phyloP scores from a whole-genome alignment of 1,140 invertebrate species.

The Hydropsyche tenuis region DNA sequence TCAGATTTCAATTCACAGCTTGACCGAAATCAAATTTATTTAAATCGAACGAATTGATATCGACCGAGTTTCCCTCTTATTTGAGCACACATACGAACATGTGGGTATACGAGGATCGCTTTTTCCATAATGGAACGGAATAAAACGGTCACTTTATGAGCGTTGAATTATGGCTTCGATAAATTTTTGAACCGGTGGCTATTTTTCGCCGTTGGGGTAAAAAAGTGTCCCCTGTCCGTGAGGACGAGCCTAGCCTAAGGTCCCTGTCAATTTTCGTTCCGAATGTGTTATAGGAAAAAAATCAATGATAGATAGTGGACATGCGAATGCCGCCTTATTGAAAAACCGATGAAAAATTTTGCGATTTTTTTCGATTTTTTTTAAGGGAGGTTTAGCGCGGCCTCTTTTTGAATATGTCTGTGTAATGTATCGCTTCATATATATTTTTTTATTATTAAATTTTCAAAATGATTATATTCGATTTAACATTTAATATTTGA shows the following conservation, averaged over 20 bases:
- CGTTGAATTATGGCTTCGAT: slow-evolving; percentile 31
- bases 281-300: slow-evolving; percentile 4
- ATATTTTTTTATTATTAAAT: too few species aligned
- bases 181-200: slow-evolving; percentile 34
- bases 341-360: slow-evolving; percentile 26
- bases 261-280: slow-evolving; percentile 12
- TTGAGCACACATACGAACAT: background rate
- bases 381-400: too few species aligned
- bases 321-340: slow-evolving; percentile 11
- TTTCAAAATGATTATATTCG: too few species aligned
- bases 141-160: slow-evolving; percentile 36
- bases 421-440: too few species aligned
- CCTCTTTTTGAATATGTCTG: too few species aligned
- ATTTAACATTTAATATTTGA: too few species aligned
- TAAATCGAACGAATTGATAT: too few species aligned
- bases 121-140: slow-evolving; percentile 22
- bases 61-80: too few species aligned
- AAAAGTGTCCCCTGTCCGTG: slow-evolving; percentile 3
- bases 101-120: background rate
- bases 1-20: too few species aligned
- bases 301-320: slow-evolving; percentile 20
- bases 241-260: slow-evolving; percentile 8
- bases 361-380: background rate
- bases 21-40: too few species aligned
- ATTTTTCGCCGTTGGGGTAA: slow-evolving; percentile 1